Evolutionary conservation across 2,888 invertebrate species (phyloP).

Genomic region (Baccha elongata): DNA sequence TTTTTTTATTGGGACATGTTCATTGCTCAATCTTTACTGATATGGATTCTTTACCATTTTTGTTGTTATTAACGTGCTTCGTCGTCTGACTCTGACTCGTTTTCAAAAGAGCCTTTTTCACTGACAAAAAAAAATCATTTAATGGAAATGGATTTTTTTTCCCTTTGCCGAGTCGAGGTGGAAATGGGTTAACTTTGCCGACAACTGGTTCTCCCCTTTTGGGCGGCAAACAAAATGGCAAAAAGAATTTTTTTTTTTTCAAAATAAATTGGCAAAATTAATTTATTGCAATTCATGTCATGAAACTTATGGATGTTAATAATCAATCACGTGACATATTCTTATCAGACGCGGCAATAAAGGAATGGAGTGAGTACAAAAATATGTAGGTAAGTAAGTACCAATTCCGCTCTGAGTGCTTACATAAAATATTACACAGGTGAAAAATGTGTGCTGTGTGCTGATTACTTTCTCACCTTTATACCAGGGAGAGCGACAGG

Average conservation of each 20-base stretch:
- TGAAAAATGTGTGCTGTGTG: slow-evolving; percentile 30
- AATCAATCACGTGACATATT: slow-evolving; percentile 63
- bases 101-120: not conserved
- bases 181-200: slow-evolving; percentile 33
- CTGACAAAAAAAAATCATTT: slow-evolving; percentile 7
- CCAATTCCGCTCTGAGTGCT: too few relatives aligned
- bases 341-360: slow-evolving; percentile 42
- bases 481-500: not conserved
- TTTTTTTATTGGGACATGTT: slow-evolving; percentile 52
- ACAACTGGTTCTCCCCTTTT: slow-evolving; percentile 13
- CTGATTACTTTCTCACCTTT: slow-evolving; percentile 36
- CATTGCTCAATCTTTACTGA: slow-evolving; percentile 40
- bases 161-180: slow-evolving; percentile 3
- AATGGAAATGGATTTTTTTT: slow-evolving; percentile 27
- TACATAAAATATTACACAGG: not conserved
- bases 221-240: not conserved
- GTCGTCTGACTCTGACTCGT: not conserved
- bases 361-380: not conserved
- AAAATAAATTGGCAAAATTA: slow-evolving; percentile 47
- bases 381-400: not conserved
- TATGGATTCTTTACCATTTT: slow-evolving; percentile 24
- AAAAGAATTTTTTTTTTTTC: not conserved
- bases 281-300: slow-evolving; percentile 51
- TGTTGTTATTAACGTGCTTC: slow-evolving; percentile 19
- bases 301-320: slow-evolving; percentile 2